These are phyloP conservation scores for Boulengerochromis microlepis DNA, from an alignment of 2,113 vertebrate genomes.

Conservation along the genomic window DNA sequence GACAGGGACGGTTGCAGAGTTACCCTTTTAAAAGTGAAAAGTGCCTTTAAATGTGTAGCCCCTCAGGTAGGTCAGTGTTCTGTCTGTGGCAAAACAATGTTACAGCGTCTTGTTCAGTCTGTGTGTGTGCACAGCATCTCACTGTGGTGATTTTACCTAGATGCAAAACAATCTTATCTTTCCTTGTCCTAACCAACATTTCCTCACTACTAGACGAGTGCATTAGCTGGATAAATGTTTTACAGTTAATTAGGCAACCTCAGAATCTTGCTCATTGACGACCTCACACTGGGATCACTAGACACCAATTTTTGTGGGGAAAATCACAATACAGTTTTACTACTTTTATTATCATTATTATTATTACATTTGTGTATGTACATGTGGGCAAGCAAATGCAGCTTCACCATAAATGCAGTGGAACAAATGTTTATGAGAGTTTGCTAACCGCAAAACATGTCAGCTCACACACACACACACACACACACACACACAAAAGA, in stretches of 20 bases:
- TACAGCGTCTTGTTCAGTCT: not conserved
- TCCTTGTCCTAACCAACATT: not conserved
- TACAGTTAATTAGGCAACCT: not conserved
- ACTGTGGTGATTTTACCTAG: not conserved
- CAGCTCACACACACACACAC: too few species aligned
- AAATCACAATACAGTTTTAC: too few species aligned
- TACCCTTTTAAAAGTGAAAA: fast-evolving
- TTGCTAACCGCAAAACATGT: not conserved
- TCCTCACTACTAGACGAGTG: not conserved
- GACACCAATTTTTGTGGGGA: not conserved
- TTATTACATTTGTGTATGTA: not conserved
- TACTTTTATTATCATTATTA: too few species aligned
- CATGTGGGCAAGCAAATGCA: not conserved
- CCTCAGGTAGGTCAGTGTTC: not conserved
- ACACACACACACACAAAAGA: not conserved
- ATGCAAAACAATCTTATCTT: not conserved
- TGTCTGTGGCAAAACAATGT: not conserved
- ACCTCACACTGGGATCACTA: fast-evolving
- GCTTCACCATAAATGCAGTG: not conserved
- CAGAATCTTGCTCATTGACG: not conserved
- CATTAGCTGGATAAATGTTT: not conserved
- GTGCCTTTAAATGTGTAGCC: not conserved
- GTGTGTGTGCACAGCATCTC: not conserved
- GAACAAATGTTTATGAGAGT: not conserved
- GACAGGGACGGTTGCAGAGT: not conserved